phyloP scores from a whole-genome alignment of 2,113 vertebrate genomes.

The Dascyllus trimaculatus region DNA sequence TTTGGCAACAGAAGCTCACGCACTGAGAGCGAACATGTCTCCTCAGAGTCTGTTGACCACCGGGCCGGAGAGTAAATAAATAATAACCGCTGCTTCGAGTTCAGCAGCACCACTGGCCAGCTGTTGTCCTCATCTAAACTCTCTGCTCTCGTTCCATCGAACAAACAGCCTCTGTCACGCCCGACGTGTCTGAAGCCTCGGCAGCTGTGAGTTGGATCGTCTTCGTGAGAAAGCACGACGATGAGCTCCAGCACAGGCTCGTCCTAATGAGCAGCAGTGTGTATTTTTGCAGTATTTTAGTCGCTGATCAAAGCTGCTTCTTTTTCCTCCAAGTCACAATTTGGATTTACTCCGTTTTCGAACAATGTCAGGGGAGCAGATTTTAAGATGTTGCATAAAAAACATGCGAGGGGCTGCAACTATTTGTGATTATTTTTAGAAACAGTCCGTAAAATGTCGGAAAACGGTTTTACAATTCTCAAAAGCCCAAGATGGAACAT shows the following conservation, averaged over 20 bases:
- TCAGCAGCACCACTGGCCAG: conserved; percentile 17
- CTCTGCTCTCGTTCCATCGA: conserved; percentile 11
- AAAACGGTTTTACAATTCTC: neutral
- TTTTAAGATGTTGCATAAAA: conserved; percentile 1
- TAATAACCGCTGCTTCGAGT: conserved; percentile 27
- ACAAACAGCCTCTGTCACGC: neutral
- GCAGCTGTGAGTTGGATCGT: conserved; percentile 46
- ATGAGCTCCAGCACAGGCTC: conserved; percentile 28
- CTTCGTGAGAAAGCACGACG: conserved; percentile 3
- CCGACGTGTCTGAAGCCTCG: neutral
- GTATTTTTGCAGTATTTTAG: conserved; percentile 17
- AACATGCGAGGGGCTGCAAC: neutral
- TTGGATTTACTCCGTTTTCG: conserved; percentile 12
- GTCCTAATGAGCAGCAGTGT: conserved; percentile 47
- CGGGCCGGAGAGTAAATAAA: conserved; percentile 23
- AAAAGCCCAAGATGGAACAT: neutral
- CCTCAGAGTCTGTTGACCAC: conserved; percentile 5
- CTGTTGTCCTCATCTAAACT: conserved; percentile 11
- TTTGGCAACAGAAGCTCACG: conserved; percentile 6
- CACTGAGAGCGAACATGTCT: neutral
- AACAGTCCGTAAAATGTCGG: neutral
- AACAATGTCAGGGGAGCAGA: conserved; percentile 22
- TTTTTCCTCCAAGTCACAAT: conserved; percentile 45
- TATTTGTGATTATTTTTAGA: neutral
- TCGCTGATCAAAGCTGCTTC: conserved; percentile 55